Conservation (phyloP, 1,140 invertebrate species). For the Nymphalis io region DNA sequence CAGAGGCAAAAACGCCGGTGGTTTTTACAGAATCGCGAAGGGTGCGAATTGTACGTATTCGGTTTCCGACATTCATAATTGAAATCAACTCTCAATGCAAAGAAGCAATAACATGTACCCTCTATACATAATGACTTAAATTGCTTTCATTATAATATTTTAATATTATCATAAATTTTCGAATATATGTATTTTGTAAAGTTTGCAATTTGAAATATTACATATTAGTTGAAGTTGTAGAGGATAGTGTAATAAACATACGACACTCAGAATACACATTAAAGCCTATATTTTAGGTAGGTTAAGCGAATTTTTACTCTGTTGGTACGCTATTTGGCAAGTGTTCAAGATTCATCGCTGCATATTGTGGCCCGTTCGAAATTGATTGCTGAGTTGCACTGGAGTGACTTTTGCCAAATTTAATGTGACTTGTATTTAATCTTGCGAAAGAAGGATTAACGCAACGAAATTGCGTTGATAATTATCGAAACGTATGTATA, state of each 20-base stretch:
- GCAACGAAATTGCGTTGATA: background rate
- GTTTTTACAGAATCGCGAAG: constrained; percentile 72
- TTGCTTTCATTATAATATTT: background rate
- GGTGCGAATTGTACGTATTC: constrained; percentile 74
- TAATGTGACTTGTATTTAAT: constrained; percentile 18
- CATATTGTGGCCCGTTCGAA: constrained; percentile 37
- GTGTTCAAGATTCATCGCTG: constrained; percentile 35
- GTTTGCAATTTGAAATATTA: background rate
- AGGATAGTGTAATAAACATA: background rate
- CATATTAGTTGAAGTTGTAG: background rate
- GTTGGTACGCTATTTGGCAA: constrained; percentile 36
- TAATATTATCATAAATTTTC: background rate
- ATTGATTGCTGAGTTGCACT: constrained; percentile 31
- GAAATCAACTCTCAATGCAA: constrained; percentile 50
- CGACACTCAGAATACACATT: constrained; percentile 25
- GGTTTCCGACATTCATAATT: constrained; percentile 60
- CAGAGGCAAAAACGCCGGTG: constrained; percentile 75
- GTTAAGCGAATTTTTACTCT: constrained; percentile 39
- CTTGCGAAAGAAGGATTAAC: background rate
- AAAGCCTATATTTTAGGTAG: constrained; percentile 32
- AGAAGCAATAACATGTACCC: background rate
- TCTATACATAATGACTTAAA: background rate
- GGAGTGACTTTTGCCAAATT: constrained; percentile 32
- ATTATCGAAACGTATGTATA: background rate
- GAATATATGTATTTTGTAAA: too few species aligned